phyloP scores from a whole-genome alignment of 1,140 invertebrate genomes.

The Nasonia giraulti region DNA sequence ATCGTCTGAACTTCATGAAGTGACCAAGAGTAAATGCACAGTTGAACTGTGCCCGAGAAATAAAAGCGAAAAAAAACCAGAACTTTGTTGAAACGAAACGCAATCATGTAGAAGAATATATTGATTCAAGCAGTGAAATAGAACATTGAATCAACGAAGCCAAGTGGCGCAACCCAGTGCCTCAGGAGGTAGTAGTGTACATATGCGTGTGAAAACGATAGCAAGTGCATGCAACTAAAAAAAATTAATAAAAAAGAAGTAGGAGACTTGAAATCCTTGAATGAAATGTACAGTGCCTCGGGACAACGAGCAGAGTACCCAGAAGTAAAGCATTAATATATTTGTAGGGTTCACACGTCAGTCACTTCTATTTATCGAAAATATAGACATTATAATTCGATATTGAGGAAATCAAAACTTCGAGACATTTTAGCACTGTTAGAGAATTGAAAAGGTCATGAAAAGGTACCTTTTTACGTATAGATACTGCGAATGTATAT shows the following conservation, averaged over 20 bases:
- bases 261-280: slow-evolving; percentile 22
- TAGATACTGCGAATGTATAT: slow-evolving; percentile 50
- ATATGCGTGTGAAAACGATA: slow-evolving; percentile 45
- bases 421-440: slow-evolving; percentile 38
- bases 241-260: slow-evolving; percentile 33
- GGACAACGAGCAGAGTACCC: slow-evolving; percentile 24
- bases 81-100: background rate
- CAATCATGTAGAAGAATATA: slow-evolving; percentile 37
- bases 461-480: slow-evolving; percentile 34
- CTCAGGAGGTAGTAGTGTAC: slow-evolving; percentile 52
- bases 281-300: slow-evolving; percentile 49
- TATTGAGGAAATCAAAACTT: slow-evolving; percentile 50
- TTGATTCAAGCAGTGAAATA: slow-evolving; percentile 46
- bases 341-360: slow-evolving; percentile 43
- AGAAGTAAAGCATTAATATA: slow-evolving; percentile 16
- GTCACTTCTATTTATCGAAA: slow-evolving; percentile 51
- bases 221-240: slow-evolving; percentile 45
- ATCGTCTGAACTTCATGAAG: slow-evolving; percentile 39
- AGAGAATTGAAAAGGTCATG: slow-evolving; percentile 36
- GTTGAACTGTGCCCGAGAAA: slow-evolving; percentile 50
- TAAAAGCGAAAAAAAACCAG: slow-evolving; percentile 28
- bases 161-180: slow-evolving; percentile 53
- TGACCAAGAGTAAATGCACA: slow-evolving; percentile 41
- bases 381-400: slow-evolving; percentile 44
- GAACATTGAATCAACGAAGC: slow-evolving; percentile 49